Evolutionary conservation across 2,888 invertebrate species (phyloP).

Genomic region (Allolobophora icterica): DNA sequence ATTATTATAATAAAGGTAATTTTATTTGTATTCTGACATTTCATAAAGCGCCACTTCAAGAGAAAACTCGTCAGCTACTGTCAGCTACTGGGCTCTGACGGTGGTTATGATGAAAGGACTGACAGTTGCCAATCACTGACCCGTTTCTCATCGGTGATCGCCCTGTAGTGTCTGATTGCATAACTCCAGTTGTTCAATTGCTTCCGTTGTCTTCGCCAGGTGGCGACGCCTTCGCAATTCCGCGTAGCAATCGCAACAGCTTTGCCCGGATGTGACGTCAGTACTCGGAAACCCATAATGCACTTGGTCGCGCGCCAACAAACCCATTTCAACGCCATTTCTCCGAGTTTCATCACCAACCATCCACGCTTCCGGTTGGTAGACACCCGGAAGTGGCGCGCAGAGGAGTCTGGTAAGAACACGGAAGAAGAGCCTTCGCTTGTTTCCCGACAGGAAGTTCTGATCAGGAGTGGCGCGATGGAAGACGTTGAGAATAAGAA

Average conservation of each 20-base stretch:
- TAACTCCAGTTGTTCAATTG: not conserved
- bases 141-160: not conserved
- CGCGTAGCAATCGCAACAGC: not conserved
- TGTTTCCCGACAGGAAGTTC: conserved; percentile 96
- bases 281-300: not conserved
- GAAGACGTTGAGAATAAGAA: conserved; percentile 94
- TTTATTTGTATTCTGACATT: too few species aligned
- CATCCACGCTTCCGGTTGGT: conserved; percentile 39
- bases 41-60: too few species aligned
- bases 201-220: not conserved
- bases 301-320: not conserved
- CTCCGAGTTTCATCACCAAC: conserved; percentile 41
- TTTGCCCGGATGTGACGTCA: not conserved
- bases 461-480: conserved; percentile 97
- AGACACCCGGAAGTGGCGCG: conserved; percentile 67
- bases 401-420: conserved; percentile 88
- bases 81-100: too few species aligned
- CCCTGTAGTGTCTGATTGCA: not conserved
- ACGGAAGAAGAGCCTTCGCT: conserved; percentile 91
- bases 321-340: conserved; percentile 36
- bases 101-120: not conserved
- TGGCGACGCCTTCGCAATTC: not conserved
- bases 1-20: too few species aligned
- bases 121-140: not conserved
- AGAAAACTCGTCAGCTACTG: too few species aligned